Percentiles rank a stretch among this genome's conserved stretches.
phyloP scores from a whole-genome alignment of 2,113 vertebrate genomes.

The Elephantulus edwardii region DNA sequence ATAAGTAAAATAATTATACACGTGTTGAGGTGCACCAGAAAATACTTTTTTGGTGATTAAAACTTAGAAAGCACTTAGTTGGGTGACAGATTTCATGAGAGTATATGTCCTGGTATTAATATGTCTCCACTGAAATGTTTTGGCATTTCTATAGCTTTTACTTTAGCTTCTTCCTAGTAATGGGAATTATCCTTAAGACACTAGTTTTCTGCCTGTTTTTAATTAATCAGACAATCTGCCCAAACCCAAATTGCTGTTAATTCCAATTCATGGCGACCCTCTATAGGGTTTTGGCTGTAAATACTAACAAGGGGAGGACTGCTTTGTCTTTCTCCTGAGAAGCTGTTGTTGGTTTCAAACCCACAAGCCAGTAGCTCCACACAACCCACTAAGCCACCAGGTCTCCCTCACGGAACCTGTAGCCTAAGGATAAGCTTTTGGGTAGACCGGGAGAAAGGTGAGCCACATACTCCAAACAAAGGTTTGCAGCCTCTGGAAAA shows the following conservation, averaged over 20 bases:
- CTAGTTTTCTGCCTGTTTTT: not conserved
- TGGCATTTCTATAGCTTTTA: not conserved
- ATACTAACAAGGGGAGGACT: too few relatives aligned
- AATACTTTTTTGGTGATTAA: not conserved
- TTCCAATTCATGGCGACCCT: too few relatives aligned
- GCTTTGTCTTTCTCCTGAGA: too few relatives aligned
- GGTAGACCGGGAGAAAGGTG: too few relatives aligned
- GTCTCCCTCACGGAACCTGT: too few relatives aligned
- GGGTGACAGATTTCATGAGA: not conserved
- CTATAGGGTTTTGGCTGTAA: too few relatives aligned
- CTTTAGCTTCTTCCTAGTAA: not conserved
- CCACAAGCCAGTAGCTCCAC: too few relatives aligned
- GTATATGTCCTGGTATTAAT: not conserved
- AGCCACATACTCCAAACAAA: too few relatives aligned
- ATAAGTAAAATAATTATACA: not conserved
- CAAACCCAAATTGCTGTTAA: too few relatives aligned
- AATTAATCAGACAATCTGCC: not conserved
- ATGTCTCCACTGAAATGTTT: not conserved
- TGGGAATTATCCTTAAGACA: not conserved
- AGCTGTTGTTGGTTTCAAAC: too few relatives aligned
- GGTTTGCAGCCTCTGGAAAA: too few relatives aligned
- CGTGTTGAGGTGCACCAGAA: not conserved
- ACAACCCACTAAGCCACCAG: too few relatives aligned
- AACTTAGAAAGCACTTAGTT: not conserved
- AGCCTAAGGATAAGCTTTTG: not conserved